These are phyloP conservation scores for Limnephilus rhombicus DNA, from an alignment of 2,888 invertebrate species.

Conservation along the genomic window DNA sequence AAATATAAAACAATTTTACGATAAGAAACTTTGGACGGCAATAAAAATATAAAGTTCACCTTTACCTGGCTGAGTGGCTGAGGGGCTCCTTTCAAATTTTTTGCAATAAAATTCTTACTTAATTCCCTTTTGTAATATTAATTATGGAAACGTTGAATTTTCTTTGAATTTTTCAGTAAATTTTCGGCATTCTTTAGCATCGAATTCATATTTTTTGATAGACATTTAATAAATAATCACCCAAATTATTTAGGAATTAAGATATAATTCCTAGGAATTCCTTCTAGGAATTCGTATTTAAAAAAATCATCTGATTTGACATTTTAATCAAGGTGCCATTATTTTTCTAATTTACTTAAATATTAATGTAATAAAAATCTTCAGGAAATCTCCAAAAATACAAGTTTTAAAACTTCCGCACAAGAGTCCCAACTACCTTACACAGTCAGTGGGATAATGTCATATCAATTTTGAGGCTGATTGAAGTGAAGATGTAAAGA, in stretches of 20 bases:
- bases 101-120: background rate
- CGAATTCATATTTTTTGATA: background rate
- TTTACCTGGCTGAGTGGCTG: background rate
- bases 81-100: background rate
- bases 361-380: too few species aligned
- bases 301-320: too few species aligned
- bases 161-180: background rate
- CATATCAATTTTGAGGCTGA: too few species aligned
- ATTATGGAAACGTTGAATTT: background rate
- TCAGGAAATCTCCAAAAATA: too few species aligned
- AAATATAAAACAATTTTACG: background rate
- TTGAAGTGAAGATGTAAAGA: too few species aligned
- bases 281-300: too few species aligned
- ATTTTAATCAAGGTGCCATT: too few species aligned
- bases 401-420: too few species aligned
- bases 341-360: too few species aligned
- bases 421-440: too few species aligned
- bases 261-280: background rate
- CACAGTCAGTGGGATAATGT: too few species aligned
- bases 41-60: background rate
- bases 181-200: background rate
- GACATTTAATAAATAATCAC: background rate
- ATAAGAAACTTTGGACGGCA: background rate
- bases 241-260: background rate
- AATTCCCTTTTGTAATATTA: background rate